Evolutionary conservation across 2,797 vertebrate species (phyloP).

Genomic region (Nannoperca australis): DNA sequence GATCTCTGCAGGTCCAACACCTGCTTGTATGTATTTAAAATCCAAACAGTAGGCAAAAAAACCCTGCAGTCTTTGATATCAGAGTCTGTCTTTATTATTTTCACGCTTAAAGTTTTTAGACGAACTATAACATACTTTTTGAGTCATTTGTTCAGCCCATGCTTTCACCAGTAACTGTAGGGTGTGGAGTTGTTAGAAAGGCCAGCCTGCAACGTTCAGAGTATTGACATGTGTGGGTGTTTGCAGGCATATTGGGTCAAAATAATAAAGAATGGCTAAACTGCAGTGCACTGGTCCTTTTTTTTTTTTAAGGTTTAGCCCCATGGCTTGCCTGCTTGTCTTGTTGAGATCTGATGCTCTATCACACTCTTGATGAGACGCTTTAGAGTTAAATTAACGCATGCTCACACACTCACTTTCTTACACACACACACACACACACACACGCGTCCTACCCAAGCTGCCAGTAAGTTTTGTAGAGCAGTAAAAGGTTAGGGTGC

Average conservation of each 20-base stretch:
- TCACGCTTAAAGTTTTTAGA: not conserved
- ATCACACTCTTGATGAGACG: not conserved
- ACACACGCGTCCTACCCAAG: constrained; percentile 9
- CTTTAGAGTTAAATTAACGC: constrained; percentile 4
- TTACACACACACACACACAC: not conserved
- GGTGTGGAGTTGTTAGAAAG: constrained; percentile 27
- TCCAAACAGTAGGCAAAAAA: not conserved
- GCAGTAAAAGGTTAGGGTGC: constrained; percentile 77
- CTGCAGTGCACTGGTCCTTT: not conserved
- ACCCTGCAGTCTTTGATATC: not conserved
- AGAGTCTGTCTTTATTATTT: not conserved
- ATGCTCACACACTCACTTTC: constrained; percentile 20
- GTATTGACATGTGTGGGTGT: constrained; percentile 31
- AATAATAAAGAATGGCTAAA: constrained; percentile 9
- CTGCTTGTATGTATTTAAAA: not conserved
- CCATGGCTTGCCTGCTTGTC: not conserved
- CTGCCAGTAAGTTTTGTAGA: constrained; percentile 56
- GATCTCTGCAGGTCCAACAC: not conserved
- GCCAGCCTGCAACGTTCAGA: constrained; percentile 1
- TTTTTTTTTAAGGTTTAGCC: not conserved
- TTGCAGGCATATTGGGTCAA: not conserved
- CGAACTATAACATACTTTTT: not conserved
- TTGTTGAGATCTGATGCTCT: not conserved
- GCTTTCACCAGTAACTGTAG: not conserved
- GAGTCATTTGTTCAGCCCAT: not conserved